Conservation (phyloP, 2,888 invertebrate species). For the Andrena praecox region DNA sequence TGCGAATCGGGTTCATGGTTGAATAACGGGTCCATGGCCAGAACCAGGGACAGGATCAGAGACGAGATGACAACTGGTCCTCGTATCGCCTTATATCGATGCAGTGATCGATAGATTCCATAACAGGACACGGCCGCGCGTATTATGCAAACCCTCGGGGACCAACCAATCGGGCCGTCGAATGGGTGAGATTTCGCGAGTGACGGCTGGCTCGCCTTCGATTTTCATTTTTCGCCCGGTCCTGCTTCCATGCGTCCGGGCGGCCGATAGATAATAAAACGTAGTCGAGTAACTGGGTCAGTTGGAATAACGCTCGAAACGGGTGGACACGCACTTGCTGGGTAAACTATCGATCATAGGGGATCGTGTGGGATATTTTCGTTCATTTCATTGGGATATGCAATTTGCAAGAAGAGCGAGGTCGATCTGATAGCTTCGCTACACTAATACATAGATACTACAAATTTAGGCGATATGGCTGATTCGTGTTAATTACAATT, state of each 20-base stretch:
- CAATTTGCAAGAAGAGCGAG: not conserved
- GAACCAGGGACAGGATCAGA: slow-evolving; percentile 61
- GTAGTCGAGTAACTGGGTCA: not conserved
- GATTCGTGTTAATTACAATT: too few relatives aligned
- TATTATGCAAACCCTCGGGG: slow-evolving; percentile 79
- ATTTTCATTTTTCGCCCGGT: slow-evolving; percentile 30
- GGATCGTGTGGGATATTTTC: not conserved
- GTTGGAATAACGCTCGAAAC: not conserved
- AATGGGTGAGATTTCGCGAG: slow-evolving; percentile 53
- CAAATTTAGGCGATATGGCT: too few relatives aligned
- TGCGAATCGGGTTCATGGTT: slow-evolving; percentile 79
- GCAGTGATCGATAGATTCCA: slow-evolving; percentile 79
- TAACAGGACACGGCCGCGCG: slow-evolving; percentile 73
- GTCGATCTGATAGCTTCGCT: not conserved
- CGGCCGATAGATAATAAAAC: not conserved
- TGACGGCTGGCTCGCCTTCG: slow-evolving; percentile 22
- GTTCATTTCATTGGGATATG: not conserved
- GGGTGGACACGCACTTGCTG: not conserved
- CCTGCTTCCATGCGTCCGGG: not conserved
- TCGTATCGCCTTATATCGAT: slow-evolving; percentile 79
- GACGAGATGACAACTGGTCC: slow-evolving; percentile 73
- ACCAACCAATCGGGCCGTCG: slow-evolving; percentile 68
- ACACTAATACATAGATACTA: too few relatives aligned
- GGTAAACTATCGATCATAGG: not conserved
- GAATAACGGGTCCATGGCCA: slow-evolving; percentile 78